Evolutionary conservation across 2,888 invertebrate genomes (phyloP), one percentile per base, ranked within the genome.

Genomic region (Apotomis betuletana): DNA sequence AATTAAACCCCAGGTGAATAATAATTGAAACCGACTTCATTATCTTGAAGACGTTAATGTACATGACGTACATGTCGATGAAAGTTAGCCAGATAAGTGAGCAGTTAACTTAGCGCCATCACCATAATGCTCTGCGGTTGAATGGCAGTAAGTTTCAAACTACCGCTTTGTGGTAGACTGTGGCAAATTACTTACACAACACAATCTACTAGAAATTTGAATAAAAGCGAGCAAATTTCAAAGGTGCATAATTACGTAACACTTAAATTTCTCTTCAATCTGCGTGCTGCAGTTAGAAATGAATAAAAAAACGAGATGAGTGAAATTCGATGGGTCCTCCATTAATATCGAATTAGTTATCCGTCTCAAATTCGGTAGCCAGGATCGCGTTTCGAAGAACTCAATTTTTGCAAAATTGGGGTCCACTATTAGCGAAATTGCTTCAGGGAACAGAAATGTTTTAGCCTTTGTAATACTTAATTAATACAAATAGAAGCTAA

Each of bases 41-140:
- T 64, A 54, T 8, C 41, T 52, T 27, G n/a, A 12, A 27, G 5
- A 49, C 10, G 12, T 38, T 13, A 51, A 58, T 12, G n/a, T 27
- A 38, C 41, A 54, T 59, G 51, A 75, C 69, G 74, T 67, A n/a
- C n/a, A 69, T 70, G 70, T 70, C 70, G 73, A 77, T 73, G 77
- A 78, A 80, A 80, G 77, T 76, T 76, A 69, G 74, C 70, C 64
- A 74, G 57, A 57, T 77, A 63, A 70, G 63, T 57, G 73, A 63
- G 61, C 70, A 77, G 69, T 74, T 58, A 62, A 46, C 12, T 44
- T 44, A 55, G 68, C 71, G 72, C 73, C 73, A 67, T 75, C 71
- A 70, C 68, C 75, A 73, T 78, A 78, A 78, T 76, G 62, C 57
- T 64, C 69, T 77, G 78, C 67, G 80, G 77, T 78, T 73, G 67